Conservation (phyloP, 2,113 vertebrate species). For the Panthera leo region DNA sequence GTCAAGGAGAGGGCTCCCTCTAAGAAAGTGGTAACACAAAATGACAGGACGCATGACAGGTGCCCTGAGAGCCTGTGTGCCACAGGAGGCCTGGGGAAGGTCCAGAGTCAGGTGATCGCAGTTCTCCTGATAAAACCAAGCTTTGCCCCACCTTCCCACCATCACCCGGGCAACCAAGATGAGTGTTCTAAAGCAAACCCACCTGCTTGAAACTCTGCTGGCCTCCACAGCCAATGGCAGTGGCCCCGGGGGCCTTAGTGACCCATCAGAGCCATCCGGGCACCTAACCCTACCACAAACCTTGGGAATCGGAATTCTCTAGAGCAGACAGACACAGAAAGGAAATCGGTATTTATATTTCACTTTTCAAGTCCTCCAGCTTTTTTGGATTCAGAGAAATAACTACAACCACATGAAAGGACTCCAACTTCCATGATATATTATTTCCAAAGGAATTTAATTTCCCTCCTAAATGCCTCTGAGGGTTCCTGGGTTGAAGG, state of each 20-base stretch:
- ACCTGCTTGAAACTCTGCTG: not conserved
- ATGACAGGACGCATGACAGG: not conserved
- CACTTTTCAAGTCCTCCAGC: not conserved
- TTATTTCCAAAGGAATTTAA: not conserved
- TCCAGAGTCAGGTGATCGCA: not conserved
- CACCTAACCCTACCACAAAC: not conserved
- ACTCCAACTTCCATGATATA: not conserved
- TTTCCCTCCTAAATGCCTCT: not conserved
- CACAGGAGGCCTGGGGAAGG: not conserved
- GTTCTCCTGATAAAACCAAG: not conserved
- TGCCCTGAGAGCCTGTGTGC: not conserved
- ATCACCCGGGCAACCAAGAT: not conserved
- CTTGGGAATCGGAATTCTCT: not conserved
- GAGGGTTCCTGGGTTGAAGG: not conserved
- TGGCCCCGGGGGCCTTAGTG: not conserved
- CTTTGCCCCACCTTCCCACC: not conserved
- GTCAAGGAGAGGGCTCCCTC: not conserved
- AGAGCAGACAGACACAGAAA: not conserved
- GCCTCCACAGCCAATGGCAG: not conserved
- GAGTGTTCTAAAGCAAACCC: not conserved
- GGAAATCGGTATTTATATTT: not conserved
- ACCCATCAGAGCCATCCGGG: not conserved
- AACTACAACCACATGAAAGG: not conserved
- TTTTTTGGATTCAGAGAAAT: not conserved
- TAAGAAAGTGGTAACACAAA: not conserved